Conservation (phyloP, 2,797 vertebrate genomes). For the Pseudopleuronectes americanus region DNA sequence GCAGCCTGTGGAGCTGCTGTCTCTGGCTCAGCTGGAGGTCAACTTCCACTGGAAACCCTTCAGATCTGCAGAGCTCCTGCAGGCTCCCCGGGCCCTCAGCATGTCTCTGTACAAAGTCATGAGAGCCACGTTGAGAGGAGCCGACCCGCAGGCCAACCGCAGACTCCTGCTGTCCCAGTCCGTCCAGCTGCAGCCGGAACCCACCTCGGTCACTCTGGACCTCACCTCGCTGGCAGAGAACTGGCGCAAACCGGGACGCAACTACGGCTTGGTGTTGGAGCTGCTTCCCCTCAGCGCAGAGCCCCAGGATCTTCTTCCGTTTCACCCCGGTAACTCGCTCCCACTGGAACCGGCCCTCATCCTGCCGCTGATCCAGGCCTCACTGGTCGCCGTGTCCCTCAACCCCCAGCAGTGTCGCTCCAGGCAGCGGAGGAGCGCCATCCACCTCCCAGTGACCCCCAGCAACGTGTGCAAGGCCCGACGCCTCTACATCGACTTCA, state of each 20-base stretch:
- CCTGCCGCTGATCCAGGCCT: constrained; percentile 74
- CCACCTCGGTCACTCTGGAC: constrained; percentile 80
- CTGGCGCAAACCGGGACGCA: constrained; percentile 74
- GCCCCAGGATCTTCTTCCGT: constrained; percentile 28
- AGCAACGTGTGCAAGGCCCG: constrained; percentile 88
- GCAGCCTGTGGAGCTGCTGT: constrained; percentile 86
- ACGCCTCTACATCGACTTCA: constrained; percentile 92
- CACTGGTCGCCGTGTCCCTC: constrained; percentile 88
- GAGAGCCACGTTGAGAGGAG: constrained; percentile 70
- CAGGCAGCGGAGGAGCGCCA: constrained; percentile 70
- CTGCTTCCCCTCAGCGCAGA: constrained; percentile 47
- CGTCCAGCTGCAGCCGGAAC: constrained; percentile 71
- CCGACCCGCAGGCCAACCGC: constrained; percentile 58
- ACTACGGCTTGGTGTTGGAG: constrained; percentile 83
- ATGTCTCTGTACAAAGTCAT: constrained; percentile 83
- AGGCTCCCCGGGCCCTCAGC: constrained; percentile 66
- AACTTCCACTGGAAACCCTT: constrained; percentile 78
- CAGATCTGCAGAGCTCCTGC: constrained; percentile 22
- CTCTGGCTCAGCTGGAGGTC: constrained; percentile 89
- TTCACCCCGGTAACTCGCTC: constrained; percentile 27
- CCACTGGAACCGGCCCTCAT: neutral
- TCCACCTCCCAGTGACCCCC: constrained; percentile 52
- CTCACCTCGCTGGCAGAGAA: constrained; percentile 78
- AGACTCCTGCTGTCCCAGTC: constrained; percentile 84
- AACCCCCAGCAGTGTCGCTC: constrained; percentile 85